Conservation (phyloP, 2,113 vertebrate species). For the Nesoenas mayeri region DNA sequence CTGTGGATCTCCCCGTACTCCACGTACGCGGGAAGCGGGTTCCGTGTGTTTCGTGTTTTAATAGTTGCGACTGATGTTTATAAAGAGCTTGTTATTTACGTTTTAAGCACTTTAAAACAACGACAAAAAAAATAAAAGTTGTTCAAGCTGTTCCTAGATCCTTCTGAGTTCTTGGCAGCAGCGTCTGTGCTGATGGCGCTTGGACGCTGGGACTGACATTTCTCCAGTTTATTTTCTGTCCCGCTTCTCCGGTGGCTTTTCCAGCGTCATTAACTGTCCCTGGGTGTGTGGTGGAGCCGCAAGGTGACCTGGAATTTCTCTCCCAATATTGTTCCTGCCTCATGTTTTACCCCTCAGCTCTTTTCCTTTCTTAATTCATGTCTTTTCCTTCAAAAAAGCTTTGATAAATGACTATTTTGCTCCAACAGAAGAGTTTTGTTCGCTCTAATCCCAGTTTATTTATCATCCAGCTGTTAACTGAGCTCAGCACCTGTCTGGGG, state of each 20-base stretch:
- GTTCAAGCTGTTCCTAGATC: constrained; percentile 70
- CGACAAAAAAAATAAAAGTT: constrained; percentile 74
- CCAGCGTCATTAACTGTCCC: not conserved
- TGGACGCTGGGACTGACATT: constrained; percentile 25
- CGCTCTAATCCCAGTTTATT: not conserved
- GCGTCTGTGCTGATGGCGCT: constrained; percentile 55
- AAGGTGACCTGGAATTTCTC: not conserved
- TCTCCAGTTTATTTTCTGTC: not conserved
- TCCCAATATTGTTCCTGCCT: not conserved
- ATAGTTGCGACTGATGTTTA: constrained; percentile 73
- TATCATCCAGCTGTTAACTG: not conserved
- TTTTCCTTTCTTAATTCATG: not conserved
- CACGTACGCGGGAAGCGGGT: not conserved
- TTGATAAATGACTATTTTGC: not conserved
- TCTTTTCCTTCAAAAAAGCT: not conserved
- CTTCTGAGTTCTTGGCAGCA: constrained; percentile 49
- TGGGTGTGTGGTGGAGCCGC: not conserved
- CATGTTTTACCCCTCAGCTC: not conserved
- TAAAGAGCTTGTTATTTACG: constrained; percentile 80
- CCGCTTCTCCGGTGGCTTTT: not conserved
- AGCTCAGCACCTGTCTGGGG: not conserved
- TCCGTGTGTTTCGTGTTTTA: constrained; percentile 71
- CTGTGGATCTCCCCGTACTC: not conserved
- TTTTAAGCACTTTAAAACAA: constrained; percentile 79
- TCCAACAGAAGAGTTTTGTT: not conserved